Percentiles rank a stretch among this genome's conserved stretches.
Evolutionary conservation across 1,140 invertebrate genomes (phyloP).

Genomic region (Eufriesea mexicana): DNA sequence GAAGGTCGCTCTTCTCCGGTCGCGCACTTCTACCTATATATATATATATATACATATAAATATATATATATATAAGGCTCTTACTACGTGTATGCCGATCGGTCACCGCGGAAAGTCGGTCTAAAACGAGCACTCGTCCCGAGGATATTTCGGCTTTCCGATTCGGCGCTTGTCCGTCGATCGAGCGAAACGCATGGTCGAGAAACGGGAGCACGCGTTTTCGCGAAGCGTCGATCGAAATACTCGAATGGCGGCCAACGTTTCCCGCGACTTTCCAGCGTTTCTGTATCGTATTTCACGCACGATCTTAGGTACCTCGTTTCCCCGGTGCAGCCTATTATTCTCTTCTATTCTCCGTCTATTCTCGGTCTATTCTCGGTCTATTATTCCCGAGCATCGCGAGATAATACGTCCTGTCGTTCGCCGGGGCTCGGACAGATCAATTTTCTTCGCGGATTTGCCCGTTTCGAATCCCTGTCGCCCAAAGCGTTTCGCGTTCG

Average conservation of each 20-base stretch:
- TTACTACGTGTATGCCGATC: conserved; percentile 33
- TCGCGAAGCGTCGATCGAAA: conserved; percentile 1
- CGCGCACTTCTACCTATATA: not conserved
- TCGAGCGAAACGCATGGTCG: not conserved
- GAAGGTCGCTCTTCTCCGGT: conserved; percentile 69
- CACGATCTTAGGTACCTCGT: not conserved
- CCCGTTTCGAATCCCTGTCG: conserved; percentile 23
- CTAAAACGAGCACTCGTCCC: not conserved
- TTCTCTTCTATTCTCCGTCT: not conserved
- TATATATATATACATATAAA: not conserved
- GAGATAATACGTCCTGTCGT: conserved; percentile 46
- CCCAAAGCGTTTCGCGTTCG: conserved; percentile 31
- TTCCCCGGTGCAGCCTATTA: not conserved
- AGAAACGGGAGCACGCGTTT: not conserved
- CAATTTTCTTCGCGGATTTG: conserved; percentile 34
- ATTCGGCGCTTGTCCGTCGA: not conserved
- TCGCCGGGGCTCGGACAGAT: conserved; percentile 44
- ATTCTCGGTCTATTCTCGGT: not conserved
- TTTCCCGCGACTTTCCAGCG: not conserved
- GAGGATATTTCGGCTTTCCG: conserved; percentile 28
- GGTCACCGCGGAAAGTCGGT: conserved; percentile 42
- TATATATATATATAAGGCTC: not conserved
- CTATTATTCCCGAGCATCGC: conserved; percentile 42
- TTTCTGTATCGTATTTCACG: conserved; percentile 35
- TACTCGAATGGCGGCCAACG: not conserved